Conservation (phyloP, 2,113 vertebrate species). For the Oryzias woworae region DNA sequence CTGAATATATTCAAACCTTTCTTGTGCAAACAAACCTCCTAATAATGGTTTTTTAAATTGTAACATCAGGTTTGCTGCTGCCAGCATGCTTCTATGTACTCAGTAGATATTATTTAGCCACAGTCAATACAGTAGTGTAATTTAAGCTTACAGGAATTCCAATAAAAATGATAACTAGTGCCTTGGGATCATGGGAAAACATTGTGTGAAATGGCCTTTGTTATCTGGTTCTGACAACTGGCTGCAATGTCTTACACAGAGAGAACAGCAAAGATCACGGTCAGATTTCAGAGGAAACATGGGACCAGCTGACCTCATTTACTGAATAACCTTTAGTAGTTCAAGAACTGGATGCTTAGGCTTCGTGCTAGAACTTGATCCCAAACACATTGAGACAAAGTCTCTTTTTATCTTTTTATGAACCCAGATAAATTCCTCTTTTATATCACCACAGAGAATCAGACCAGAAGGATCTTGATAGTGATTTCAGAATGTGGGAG, state of each 20-base stretch:
- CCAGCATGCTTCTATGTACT: constrained; percentile 29
- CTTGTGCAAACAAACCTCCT: constrained; percentile 64
- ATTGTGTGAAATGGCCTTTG: constrained; percentile 10
- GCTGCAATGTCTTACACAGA: constrained; percentile 7
- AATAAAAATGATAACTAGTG: constrained; percentile 14
- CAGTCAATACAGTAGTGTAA: constrained; percentile 11
- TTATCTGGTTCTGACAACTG: constrained; percentile 17
- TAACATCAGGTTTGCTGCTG: constrained; percentile 47
- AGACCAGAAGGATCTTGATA: constrained; percentile 31
- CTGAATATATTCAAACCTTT: constrained; percentile 48
- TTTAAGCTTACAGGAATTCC: constrained; percentile 17
- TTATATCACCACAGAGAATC: constrained; percentile 30
- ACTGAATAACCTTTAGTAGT: constrained; percentile 21
- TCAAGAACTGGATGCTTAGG: constrained; percentile 31
- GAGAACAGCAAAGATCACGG: constrained; percentile 23
- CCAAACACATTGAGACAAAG: constrained; percentile 48
- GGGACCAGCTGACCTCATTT: constrained; percentile 44
- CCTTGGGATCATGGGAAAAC: constrained; percentile 17
- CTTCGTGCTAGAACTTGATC: constrained; percentile 40
- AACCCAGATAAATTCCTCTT: constrained; percentile 35
- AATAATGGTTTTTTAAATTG: constrained; percentile 58
- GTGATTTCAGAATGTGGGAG: constrained; percentile 20
- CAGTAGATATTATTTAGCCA: constrained; percentile 27
- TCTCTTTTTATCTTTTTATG: constrained; percentile 30
- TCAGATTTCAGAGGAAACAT: constrained; percentile 53